Evolutionary conservation across 2,888 invertebrate genomes (phyloP), one percentile per base, ranked within the genome.

Genomic region (Drosophila nr. perissopoda): DNA sequence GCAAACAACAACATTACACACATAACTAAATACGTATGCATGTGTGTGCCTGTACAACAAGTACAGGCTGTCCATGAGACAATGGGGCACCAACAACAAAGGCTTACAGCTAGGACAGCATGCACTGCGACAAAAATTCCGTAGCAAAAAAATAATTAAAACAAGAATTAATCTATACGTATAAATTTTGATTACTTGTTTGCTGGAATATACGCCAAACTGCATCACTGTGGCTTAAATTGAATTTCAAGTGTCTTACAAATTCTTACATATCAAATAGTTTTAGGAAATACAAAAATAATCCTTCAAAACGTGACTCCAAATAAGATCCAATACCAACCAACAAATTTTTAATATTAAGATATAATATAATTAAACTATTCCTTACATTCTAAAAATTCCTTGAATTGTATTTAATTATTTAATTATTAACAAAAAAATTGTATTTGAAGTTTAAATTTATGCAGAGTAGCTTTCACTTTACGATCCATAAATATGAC

Each of bases 61-160:
- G 79, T 79, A 79, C 78, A 79, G 78, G 81, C 48, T 68, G 65
- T 54, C 46, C 40, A 46, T 34, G 54, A 34, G 40, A 67, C 40
- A 60, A 54, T 56, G 60, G 48, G 57, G 57, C 42, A 57, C 57
- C 57, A 29, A 57, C 29, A 67, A 59, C 16, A 34, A 18, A 46
- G 8, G 40, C n/a, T 31, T 33, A 58, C 8, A 34, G 2, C 29
- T 31, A 31, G 42, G 21, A 31, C 42, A 21, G 16, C 10, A 4
- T 42, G 18, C 57, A 57, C 57, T 42, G 40, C 10, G 4, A 40
- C 6, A 42, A 40, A 40, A n/a, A 36, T 16, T 25, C 0, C 21
- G 34, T 18, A 11, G 21, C 16, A 7, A 18, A 5, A 7, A 29
- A n/a, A 33, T 8, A 8, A 8, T 18, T 53, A 10, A 52, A 13